Conservation (phyloP, 2,113 vertebrate species). For the Misgurnus anguillicaudatus region DNA sequence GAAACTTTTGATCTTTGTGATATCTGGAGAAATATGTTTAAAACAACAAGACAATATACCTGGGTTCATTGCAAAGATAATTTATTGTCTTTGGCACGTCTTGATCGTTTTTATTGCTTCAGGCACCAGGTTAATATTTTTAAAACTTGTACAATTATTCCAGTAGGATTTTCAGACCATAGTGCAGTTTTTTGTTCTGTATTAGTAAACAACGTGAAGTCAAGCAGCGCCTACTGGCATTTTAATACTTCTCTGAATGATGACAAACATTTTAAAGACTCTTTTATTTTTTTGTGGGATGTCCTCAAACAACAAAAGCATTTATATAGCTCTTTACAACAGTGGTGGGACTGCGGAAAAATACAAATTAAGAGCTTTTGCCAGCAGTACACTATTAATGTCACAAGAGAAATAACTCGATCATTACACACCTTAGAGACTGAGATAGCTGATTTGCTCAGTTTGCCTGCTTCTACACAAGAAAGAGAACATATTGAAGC, state of each 20-base stretch:
- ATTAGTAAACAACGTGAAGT: not conserved
- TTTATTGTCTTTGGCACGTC: not conserved
- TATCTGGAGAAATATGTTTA: not conserved
- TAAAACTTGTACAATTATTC: not conserved
- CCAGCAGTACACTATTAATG: not conserved
- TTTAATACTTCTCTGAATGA: constrained; percentile 11
- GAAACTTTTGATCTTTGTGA: not conserved
- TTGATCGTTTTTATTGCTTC: not conserved
- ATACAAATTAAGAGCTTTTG: not conserved
- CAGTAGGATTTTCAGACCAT: not conserved
- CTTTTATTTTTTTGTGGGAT: constrained; percentile 3
- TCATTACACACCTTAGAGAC: not conserved
- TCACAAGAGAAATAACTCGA: not conserved
- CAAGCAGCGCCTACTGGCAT: constrained; percentile 9
- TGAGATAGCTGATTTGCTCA: not conserved
- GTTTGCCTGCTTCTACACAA: not conserved
- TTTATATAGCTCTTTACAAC: not conserved
- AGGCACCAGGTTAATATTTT: not conserved
- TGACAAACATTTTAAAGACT: not conserved
- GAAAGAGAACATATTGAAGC: not conserved
- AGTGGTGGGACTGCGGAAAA: not conserved
- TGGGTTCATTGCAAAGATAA: constrained; percentile 1
- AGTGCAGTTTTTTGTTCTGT: constrained; percentile 3
- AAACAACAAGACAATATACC: not conserved
- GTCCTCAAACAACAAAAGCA: constrained; percentile 1